phyloP scores from a whole-genome alignment of 2,888 invertebrate genomes.

The Ypsolopha scabrella region DNA sequence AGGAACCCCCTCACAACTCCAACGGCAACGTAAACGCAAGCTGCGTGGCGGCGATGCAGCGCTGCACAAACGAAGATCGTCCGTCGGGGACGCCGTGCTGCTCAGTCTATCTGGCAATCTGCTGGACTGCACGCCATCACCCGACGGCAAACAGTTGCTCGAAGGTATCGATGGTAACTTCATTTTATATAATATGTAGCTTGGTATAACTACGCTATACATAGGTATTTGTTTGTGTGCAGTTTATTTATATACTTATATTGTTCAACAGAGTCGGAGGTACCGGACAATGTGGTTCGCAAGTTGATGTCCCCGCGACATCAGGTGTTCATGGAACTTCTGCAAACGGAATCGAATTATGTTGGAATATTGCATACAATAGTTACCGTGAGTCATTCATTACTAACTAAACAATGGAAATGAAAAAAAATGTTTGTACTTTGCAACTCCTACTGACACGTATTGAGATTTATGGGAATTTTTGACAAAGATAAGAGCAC shows the following conservation, averaged over 20 bases:
- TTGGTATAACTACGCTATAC: too few relatives aligned
- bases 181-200: too few relatives aligned
- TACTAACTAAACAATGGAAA: too few relatives aligned
- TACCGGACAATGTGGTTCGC: constrained; percentile 72
- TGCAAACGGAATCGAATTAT: constrained; percentile 98
- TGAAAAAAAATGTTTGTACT: too few relatives aligned
- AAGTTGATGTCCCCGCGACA: constrained; percentile 81
- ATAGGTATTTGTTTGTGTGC: not conserved
- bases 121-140: constrained; percentile 89
- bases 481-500: too few relatives aligned
- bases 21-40: constrained; percentile 83
- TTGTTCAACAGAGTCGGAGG: constrained; percentile 56
- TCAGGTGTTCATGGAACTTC: constrained; percentile 90
- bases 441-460: too few relatives aligned
- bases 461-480: too few relatives aligned
- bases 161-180: constrained; percentile 37
- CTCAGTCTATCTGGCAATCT: constrained; percentile 90
- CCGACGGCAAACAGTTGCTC: constrained; percentile 74
- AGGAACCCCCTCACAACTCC: constrained; percentile 49
- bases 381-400: constrained; percentile 75
- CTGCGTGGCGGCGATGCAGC: constrained; percentile 70
- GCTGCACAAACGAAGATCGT: constrained; percentile 84
- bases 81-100: constrained; percentile 86
- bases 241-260: not conserved
- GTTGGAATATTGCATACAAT: constrained; percentile 95